Base-by-base conservation (phyloP, 2,888 invertebrate species). In the Phasia obesa region DNA sequence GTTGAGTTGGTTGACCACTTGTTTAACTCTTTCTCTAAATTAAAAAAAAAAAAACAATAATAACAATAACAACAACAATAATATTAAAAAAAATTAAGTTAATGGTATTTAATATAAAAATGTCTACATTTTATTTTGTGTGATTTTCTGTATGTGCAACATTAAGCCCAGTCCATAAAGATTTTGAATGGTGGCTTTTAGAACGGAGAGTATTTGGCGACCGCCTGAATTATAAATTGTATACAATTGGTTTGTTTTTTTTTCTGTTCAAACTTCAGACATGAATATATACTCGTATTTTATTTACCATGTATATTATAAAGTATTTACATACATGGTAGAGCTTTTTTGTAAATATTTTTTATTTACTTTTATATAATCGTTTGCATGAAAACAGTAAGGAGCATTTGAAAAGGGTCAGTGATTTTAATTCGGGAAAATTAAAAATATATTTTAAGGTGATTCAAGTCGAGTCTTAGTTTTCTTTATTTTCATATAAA, bases 1-100 rank as follows among this genome's bases (percentile, higher is more conserved):
- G 87, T 86, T 87, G 87, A 89, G 89, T 89, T 88, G 90, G 90
- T 89, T 88, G 89, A 89, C 89, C 90, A 89, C 90, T 89, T 80
- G 79, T 79, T 83, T 76, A 83, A 83, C 83, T 79, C 83, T 75
- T 76, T n/a, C 83, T 76, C 79, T 70, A 78, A 79, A 75, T 75
- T 57, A 73, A 81, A 82, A 84, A 38, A 81, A 70, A 81, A 75
- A 70, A 21, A 55, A 55, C 5, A 17, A 55, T 25, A 53, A 53
- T 25, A 25, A 42, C 0, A n/a, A n/a, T 15, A 53, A 67, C 35
- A 49, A 51, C 49, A 67, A 73, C 23, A 64, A 75, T 31, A 55
- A 47, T 77, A 49, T 62, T 31, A 44, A 42, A 55, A 65, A 57
- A 64, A 78, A 35, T 65, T n/a, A 73, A 79, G 51, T 71, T 65